A percentile compares a stretch with the other conserved stretches of the same genome.
Evolutionary conservation across 2,888 invertebrate genomes (phyloP).

Genomic region (Diarsia rubi): DNA sequence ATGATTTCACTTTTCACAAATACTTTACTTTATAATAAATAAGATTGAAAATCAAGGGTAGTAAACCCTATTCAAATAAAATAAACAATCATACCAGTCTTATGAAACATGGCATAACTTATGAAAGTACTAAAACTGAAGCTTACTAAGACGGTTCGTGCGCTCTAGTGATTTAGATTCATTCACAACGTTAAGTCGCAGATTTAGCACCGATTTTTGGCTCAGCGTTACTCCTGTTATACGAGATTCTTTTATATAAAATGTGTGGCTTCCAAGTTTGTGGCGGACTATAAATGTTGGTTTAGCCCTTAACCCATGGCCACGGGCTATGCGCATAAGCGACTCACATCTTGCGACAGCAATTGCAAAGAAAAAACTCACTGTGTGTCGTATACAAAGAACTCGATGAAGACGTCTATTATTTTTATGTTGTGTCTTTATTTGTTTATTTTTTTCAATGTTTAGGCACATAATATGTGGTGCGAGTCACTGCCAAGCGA

Average conservation of each 20-base stretch:
- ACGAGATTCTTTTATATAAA: conserved; percentile 58
- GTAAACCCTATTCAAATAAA: not conserved
- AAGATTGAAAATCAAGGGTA: not conserved
- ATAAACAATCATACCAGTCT: conserved; percentile 22
- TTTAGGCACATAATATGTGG: too few species aligned
- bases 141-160: conserved; percentile 56
- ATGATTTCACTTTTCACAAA: not conserved
- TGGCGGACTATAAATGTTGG: conserved; percentile 50
- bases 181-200: conserved; percentile 67
- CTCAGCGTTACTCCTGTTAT: conserved; percentile 55
- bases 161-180: conserved; percentile 66
- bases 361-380: not conserved
- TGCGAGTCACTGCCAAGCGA: too few species aligned
- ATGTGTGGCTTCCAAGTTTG: conserved; percentile 51
- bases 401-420: too few species aligned
- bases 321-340: not conserved
- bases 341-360: not conserved
- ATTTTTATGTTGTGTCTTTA: too few species aligned
- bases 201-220: conserved; percentile 71
- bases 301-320: not conserved
- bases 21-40: too few species aligned
- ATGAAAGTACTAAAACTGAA: conserved; percentile 54
- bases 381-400: too few species aligned
- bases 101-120: conserved; percentile 44
- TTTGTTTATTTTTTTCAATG: too few species aligned